These are phyloP conservation scores for Cynoglossus semilaevis DNA, from an alignment of 2,113 vertebrate genomes.

Conservation along the genomic window DNA sequence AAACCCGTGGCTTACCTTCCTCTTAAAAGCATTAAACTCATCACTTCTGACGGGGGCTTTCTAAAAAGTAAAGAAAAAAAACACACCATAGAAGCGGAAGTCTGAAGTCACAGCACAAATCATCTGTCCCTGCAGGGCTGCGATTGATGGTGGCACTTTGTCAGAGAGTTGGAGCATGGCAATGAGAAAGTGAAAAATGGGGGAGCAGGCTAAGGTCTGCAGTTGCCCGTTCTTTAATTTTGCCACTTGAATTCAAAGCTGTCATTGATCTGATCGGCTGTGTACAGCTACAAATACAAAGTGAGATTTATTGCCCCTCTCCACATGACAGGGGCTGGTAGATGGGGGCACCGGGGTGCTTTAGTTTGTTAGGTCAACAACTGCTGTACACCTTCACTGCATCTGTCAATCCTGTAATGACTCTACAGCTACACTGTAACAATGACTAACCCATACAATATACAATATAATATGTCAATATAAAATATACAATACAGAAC, in stretches of 20 bases:
- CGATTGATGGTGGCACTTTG: constrained; percentile 31
- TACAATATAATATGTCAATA: too few relatives aligned
- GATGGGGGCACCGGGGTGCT: not conserved
- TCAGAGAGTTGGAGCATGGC: constrained; percentile 21
- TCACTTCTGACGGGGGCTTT: constrained; percentile 41
- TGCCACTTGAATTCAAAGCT: constrained; percentile 54
- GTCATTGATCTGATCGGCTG: constrained; percentile 50
- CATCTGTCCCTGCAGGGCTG: constrained; percentile 40
- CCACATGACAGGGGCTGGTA: not conserved
- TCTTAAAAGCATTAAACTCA: constrained; percentile 49
- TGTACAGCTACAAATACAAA: constrained; percentile 14
- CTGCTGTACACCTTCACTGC: not conserved
- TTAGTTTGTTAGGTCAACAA: constrained; percentile 2
- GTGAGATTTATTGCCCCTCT: constrained; percentile 31
- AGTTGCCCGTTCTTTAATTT: constrained; percentile 40
- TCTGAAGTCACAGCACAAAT: constrained; percentile 52
- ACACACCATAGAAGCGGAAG: constrained; percentile 13
- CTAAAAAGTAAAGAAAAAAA: constrained; percentile 24
- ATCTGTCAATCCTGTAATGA: too few relatives aligned
- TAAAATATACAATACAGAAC: constrained; percentile 17
- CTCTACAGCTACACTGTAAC: not conserved
- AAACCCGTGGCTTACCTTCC: constrained; percentile 38
- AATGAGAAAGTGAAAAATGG: constrained; percentile 50
- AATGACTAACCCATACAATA: too few relatives aligned
- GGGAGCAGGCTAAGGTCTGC: constrained; percentile 14